Evolutionary conservation across 2,888 invertebrate species (phyloP).

Genomic region (Phorcus lineatus): DNA sequence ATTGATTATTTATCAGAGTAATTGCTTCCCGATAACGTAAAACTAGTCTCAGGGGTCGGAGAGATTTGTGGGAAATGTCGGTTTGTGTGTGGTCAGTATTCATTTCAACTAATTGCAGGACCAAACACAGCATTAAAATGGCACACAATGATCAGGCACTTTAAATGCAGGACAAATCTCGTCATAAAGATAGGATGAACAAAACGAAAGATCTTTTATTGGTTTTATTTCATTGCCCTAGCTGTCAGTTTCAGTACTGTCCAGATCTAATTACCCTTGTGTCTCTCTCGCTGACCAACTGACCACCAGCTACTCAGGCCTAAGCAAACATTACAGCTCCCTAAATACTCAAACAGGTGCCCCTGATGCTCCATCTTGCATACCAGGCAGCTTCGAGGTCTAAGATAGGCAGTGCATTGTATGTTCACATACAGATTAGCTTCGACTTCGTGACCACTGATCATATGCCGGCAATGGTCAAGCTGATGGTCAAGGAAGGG

Average conservation of each 20-base stretch:
- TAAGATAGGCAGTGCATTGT: neutral
- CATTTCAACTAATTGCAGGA: neutral
- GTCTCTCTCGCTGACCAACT: neutral
- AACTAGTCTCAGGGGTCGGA: too few relatives aligned
- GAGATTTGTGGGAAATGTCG: neutral
- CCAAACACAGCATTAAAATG: neutral
- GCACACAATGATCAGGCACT: neutral
- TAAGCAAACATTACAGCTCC: neutral
- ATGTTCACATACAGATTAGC: constrained; percentile 9
- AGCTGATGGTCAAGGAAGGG: neutral
- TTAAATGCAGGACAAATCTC: constrained; percentile 12
- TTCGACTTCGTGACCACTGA: constrained; percentile 10
- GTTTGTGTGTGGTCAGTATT: neutral
- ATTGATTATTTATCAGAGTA: too few relatives aligned
- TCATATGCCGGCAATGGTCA: neutral
- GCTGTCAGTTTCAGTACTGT: neutral
- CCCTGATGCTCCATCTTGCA: neutral
- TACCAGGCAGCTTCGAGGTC: neutral
- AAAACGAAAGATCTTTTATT: constrained; percentile 12
- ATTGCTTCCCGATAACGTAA: too few relatives aligned
- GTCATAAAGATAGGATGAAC: neutral
- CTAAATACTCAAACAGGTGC: constrained; percentile 17
- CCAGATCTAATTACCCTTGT: constrained; percentile 5
- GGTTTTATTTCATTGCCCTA: neutral
- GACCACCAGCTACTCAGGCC: neutral